phyloP scores from a whole-genome alignment of 2,113 vertebrate genomes.

The Hiodon alosoides region DNA sequence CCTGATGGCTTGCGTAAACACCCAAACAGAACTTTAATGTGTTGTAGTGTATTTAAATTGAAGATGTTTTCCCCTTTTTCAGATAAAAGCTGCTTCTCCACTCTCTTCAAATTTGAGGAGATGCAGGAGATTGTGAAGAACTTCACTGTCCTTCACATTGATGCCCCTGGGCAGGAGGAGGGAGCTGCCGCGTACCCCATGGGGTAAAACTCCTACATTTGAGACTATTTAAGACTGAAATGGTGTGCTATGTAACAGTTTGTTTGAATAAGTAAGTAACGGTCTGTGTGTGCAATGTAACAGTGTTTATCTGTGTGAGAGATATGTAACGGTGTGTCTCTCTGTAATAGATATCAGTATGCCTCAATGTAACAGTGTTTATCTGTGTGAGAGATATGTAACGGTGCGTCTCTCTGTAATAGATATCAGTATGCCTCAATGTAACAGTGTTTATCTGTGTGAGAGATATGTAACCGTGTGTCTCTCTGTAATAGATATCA shows the following conservation, averaged over 20 bases:
- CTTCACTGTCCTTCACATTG: slow-evolving; percentile 80
- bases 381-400: not conserved
- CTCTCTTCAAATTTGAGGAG: slow-evolving; percentile 79
- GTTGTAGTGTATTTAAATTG: not conserved
- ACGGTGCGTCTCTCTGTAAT: too few relatives aligned
- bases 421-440: too few relatives aligned
- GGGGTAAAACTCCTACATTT: slow-evolving; percentile 54
- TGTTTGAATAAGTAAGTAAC: not conserved
- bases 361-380: not conserved
- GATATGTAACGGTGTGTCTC: not conserved
- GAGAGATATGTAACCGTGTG: not conserved
- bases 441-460: not conserved
- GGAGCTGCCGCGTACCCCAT: slow-evolving; percentile 71
- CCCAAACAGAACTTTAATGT: not conserved
- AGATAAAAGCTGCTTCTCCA: slow-evolving; percentile 85
- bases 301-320: not conserved
- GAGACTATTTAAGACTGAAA: slow-evolving; percentile 2
- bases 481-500: not conserved
- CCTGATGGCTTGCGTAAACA: too few relatives aligned
- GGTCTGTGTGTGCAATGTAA: not conserved
- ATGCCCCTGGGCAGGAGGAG: slow-evolving; percentile 82
- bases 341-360: slow-evolving; percentile 3
- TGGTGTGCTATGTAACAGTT: not conserved
- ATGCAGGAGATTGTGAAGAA: slow-evolving; percentile 93
- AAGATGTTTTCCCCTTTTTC: slow-evolving; percentile 19